Evolutionary conservation across 2,797 vertebrate species (phyloP).

Genomic region (Perodicticus potto): DNA sequence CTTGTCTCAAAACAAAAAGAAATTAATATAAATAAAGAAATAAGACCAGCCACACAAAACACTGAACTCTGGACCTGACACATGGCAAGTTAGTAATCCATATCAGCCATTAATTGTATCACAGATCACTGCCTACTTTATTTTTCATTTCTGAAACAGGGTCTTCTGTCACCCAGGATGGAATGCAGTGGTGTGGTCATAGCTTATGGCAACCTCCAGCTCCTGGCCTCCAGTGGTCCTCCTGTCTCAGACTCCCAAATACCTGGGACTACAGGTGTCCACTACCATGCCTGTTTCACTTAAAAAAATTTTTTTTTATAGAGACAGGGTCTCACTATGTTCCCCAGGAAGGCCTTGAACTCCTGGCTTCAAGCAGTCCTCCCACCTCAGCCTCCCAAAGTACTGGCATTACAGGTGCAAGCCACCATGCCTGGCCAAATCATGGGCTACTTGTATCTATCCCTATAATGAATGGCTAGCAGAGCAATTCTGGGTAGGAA

Average conservation of each 20-base stretch:
- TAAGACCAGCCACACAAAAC: neutral
- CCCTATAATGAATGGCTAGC: neutral
- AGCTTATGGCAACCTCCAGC: no score
- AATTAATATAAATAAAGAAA: no score
- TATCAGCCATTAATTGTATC: accelerated
- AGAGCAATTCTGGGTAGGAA: neutral
- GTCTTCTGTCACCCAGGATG: neutral
- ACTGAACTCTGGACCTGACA: neutral
- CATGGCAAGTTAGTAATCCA: neutral
- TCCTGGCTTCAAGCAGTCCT: no score
- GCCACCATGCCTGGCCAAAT: neutral
- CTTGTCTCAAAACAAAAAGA: no score
- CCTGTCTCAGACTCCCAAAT: neutral
- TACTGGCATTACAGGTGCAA: neutral
- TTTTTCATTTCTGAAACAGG: neutral
- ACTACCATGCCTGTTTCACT: neutral
- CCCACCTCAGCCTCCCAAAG: neutral
- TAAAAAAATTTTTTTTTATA: neutral
- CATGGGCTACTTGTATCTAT: accelerated
- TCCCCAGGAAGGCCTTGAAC: neutral
- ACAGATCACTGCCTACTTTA: neutral
- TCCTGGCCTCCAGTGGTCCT: neutral
- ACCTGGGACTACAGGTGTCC: neutral
- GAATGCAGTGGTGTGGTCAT: neutral
- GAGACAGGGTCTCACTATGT: neutral